Base-by-base conservation (phyloP, 2,888 invertebrate species). In the Belgica antarctica region DNA sequence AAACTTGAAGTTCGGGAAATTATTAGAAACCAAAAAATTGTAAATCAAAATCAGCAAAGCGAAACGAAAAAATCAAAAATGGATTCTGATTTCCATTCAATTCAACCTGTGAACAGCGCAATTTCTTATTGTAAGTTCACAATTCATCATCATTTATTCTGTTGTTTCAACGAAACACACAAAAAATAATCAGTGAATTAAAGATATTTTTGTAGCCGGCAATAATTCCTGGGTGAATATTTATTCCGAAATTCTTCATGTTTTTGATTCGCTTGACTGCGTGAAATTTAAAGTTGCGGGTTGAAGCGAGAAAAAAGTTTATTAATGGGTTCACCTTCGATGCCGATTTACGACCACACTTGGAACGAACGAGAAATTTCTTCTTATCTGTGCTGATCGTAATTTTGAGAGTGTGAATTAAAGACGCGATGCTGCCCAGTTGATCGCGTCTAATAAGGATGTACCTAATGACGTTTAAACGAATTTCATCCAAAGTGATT, bases 301-400 rank as follows among this genome's bases (percentile, higher is more conserved):
- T 41, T 15, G 41, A 41, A 47, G n/a, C n/a, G n/a, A n/a, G n/a
- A n/a, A n/a, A n/a, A 41, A 15, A 52, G 52, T 10, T 68, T 68
- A 68, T 66, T 66, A 66, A 47, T 66, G 68, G 17, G 68, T 52
- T 52, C 52, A 68, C 68, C 68, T 68, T 68, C 68, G 68, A 68
- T 68, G 57, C 27, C 31, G 25, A 47, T 68, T 68, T n/a, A n/a
- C n/a, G n/a, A n/a, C n/a, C n/a, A n/a, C n/a, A n/a, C n/a, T n/a
- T n/a, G n/a, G n/a, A n/a, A n/a, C n/a, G n/a, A n/a, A n/a, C n/a
- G n/a, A n/a, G n/a, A n/a, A n/a, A n/a, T n/a, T n/a, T n/a, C n/a
- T n/a, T n/a, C n/a, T n/a, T n/a, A n/a, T n/a, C n/a, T n/a, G n/a
- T n/a, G n/a, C n/a, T n/a, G n/a, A n/a, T n/a, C n/a, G n/a, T n/a